Evolutionary conservation across 2,113 vertebrate species (phyloP).

Genomic region (Ochotona curzoniae): DNA sequence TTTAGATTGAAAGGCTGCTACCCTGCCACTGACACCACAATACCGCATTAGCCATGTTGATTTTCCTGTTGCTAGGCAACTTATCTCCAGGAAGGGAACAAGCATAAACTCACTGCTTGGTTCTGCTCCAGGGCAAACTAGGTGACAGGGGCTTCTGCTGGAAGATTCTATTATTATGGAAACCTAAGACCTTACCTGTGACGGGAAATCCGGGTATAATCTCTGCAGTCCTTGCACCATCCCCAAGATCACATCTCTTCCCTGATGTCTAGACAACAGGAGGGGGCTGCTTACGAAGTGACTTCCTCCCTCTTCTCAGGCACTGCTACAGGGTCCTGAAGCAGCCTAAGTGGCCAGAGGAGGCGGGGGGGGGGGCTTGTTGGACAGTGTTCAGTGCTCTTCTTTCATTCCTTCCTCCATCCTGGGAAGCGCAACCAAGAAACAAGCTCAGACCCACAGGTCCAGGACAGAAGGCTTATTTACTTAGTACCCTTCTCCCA

Average conservation of each 20-base stretch:
- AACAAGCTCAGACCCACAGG: background rate
- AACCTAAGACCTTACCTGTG: conserved; percentile 40
- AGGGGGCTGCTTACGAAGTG: conserved; percentile 66
- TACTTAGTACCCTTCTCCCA: conserved; percentile 35
- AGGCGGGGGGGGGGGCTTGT: background rate
- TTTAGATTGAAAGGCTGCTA: conserved; percentile 20
- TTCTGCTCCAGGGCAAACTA: conserved; percentile 36
- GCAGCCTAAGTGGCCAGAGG: conserved; percentile 54
- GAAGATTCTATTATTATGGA: conserved; percentile 35
- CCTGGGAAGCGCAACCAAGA: background rate
- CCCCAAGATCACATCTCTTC: conserved; percentile 55
- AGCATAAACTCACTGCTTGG: conserved; percentile 32
- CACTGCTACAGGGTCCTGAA: background rate
- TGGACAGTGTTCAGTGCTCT: background rate
- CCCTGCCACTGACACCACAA: background rate
- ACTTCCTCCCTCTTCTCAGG: conserved; percentile 69
- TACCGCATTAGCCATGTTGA: background rate
- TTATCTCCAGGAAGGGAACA: background rate
- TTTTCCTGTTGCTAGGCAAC: conserved; percentile 44
- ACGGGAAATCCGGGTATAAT: conserved; percentile 57
- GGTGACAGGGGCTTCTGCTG: background rate
- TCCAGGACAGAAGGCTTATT: background rate
- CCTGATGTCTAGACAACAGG: conserved; percentile 80
- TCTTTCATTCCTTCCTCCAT: background rate
- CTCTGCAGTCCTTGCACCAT: conserved; percentile 49